Evolutionary conservation across 30 jellyfish, hydroid and myxozoan genomes (phyloP).

Genomic region (Clytia hemisphaerica): DNA sequence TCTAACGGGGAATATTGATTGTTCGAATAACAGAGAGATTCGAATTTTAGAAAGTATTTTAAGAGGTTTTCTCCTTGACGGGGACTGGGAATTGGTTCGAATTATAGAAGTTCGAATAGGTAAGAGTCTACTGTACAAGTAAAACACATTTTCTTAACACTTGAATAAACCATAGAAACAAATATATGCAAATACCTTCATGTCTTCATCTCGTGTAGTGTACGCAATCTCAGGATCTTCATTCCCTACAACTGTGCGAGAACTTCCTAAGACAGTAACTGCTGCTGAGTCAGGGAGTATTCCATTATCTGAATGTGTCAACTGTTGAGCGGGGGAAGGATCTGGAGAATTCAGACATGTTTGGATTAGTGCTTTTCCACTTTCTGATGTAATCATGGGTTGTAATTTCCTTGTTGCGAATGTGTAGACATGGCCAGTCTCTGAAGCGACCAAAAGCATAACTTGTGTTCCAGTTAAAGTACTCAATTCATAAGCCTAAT

Average conservation of each 20-base stretch:
- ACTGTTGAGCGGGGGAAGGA: constrained; percentile 55
- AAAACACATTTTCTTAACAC: no score
- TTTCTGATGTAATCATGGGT: constrained; percentile 97
- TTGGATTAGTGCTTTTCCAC: constrained; percentile 99
- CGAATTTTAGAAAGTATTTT: no score
- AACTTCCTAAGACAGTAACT: constrained; percentile 78
- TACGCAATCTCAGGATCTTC: constrained; percentile 88
- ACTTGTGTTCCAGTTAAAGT: constrained; percentile 99
- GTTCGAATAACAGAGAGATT: no score
- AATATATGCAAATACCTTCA: constrained; percentile 27
- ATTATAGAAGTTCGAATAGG: no score
- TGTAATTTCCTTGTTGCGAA: constrained; percentile 94
- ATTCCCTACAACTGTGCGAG: constrained; percentile 86
- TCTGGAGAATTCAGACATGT: constrained; percentile 96
- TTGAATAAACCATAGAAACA: background rate
- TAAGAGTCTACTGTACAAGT: no score
- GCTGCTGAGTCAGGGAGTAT: constrained; percentile 40
- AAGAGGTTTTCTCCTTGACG: no score
- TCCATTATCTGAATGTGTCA: constrained; percentile 8
- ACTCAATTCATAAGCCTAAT: constrained; percentile 92
- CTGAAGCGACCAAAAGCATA: constrained; percentile 96
- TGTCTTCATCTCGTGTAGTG: constrained; percentile 68
- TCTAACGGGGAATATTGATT: no score
- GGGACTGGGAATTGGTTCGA: no score
- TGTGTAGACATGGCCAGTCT: constrained; percentile 97